phyloP scores from a whole-genome alignment of 2,888 invertebrate genomes.

The Lycocerus yunnanus region DNA sequence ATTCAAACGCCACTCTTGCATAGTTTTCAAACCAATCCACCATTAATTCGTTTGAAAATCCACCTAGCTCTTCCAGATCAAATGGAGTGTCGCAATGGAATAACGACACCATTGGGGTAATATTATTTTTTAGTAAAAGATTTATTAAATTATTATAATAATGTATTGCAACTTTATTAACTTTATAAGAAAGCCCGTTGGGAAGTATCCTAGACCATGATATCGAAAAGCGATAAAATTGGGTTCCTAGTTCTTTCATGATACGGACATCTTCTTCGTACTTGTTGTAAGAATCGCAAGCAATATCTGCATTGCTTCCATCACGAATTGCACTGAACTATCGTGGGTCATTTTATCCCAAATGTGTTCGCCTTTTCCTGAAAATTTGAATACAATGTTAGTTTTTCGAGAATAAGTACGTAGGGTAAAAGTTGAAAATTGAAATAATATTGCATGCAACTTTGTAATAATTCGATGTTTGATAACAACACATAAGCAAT shows the following conservation, averaged over 20 bases:
- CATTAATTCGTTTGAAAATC: conserved; percentile 62
- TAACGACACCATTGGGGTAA: conserved; percentile 60
- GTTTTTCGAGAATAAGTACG: too few relatives aligned
- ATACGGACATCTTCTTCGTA: conserved; percentile 64
- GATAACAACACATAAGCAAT: background rate
- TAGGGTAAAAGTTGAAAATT: too few relatives aligned
- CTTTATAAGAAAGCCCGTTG: conserved; percentile 57
- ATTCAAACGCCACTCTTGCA: conserved; percentile 56
- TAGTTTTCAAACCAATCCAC: conserved; percentile 62
- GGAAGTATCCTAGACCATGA: conserved; percentile 74
- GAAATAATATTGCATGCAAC: too few relatives aligned
- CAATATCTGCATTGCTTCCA: conserved; percentile 63
- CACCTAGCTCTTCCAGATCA: conserved; percentile 51
- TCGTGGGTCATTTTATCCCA: conserved; percentile 69
- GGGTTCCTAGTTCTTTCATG: conserved; percentile 61
- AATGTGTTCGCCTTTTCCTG: conserved; percentile 65
- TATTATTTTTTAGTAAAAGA: conserved; percentile 57
- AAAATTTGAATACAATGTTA: too few relatives aligned
- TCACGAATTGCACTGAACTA: conserved; percentile 59
- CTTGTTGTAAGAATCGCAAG: conserved; percentile 69
- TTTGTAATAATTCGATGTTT: too few relatives aligned
- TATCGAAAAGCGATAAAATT: conserved; percentile 63
- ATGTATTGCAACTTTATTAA: conserved; percentile 64
- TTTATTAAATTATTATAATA: conserved; percentile 68
- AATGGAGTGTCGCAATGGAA: conserved; percentile 63